Evolutionary conservation across 64 coral and sea anemone genomes (phyloP), one percentile per base, ranked within the genome.

Genomic region (Porites lutea): DNA sequence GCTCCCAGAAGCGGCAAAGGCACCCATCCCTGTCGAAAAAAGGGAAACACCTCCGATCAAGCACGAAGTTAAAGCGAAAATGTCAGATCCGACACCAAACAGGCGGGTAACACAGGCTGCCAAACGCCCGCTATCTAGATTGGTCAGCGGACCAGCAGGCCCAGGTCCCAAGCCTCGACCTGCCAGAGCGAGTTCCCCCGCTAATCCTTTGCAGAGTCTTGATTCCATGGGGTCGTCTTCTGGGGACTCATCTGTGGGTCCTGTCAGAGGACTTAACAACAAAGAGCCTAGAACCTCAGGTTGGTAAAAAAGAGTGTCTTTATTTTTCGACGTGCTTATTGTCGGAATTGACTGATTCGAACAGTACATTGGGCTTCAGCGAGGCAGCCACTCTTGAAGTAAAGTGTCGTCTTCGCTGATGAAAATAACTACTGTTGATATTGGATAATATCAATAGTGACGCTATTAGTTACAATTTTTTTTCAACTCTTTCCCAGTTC

Each of bases 231-330:
- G 63, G 48, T 52, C 63, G 8, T 68, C 81, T 14, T 12, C 61
- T 65, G 81, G 64, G 63, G 48, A 84, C 62, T 48, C 81, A 13
- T 20, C 81, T 12, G 46, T 68, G 61, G 62, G 51, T 66, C 51
- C 81, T 84, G 62, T 47, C 7, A 84, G 81, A 84, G 63, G 61
- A 48, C 81, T 48, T 46, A 68, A 48, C 16, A 84, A 68, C 12
- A 52, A 84, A 23, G 81, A 84, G 5, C 18, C 45, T 20, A 65
- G 19, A 8, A 52, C 13, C 47, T 52, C 81, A 84, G 81, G 81
- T 84, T 13, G 46, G 45, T 52, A 21, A 3, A 57, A 9, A 57
- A 7, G 7, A 7, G 7, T 12, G 12, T 12, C 54, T 57, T 57
- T 12, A 37, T 37, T 57, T 12, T 7, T 57, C 12, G 54, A 9